Evolutionary conservation across 1,140 invertebrate genomes (phyloP).

Genomic region (Zaprionus kolodkinae): DNA sequence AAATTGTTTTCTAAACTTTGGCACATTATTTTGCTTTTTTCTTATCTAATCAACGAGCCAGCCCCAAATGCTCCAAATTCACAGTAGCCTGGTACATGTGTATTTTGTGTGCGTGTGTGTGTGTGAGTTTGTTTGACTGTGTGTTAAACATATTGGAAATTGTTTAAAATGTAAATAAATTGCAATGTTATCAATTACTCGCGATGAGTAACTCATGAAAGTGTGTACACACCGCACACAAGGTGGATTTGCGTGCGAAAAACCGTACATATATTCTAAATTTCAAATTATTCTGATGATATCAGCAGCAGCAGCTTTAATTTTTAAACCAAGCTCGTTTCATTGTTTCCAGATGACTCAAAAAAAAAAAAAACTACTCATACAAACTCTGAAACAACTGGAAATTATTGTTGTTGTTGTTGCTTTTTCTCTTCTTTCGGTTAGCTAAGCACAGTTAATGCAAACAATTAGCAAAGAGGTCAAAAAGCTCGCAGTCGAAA

Average conservation of each 20-base stretch:
- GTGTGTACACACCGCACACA: not conserved
- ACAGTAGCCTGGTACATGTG: not conserved
- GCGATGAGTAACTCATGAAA: slow-evolving; percentile 28
- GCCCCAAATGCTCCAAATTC: slow-evolving; percentile 7
- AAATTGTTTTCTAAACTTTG: slow-evolving; percentile 8
- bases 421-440: not conserved
- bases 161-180: slow-evolving; percentile 22
- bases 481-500: slow-evolving; percentile 6
- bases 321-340: slow-evolving; percentile 2
- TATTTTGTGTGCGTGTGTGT: not conserved
- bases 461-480: slow-evolving; percentile 36
- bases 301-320: not conserved
- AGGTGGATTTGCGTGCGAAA: not conserved
- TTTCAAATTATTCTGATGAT: not conserved
- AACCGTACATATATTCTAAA: not conserved
- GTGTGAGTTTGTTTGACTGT: not conserved
- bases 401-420: not conserved
- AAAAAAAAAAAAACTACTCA: not conserved
- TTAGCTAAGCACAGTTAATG: slow-evolving; percentile 8
- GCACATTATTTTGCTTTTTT: not conserved
- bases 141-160: not conserved
- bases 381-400: not conserved
- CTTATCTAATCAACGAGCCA: slow-evolving; percentile 3
- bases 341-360: slow-evolving; percentile 1
- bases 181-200: slow-evolving; percentile 34